Evolutionary conservation across 1,140 invertebrate genomes (phyloP).

Genomic region (Drosophila auraria): DNA sequence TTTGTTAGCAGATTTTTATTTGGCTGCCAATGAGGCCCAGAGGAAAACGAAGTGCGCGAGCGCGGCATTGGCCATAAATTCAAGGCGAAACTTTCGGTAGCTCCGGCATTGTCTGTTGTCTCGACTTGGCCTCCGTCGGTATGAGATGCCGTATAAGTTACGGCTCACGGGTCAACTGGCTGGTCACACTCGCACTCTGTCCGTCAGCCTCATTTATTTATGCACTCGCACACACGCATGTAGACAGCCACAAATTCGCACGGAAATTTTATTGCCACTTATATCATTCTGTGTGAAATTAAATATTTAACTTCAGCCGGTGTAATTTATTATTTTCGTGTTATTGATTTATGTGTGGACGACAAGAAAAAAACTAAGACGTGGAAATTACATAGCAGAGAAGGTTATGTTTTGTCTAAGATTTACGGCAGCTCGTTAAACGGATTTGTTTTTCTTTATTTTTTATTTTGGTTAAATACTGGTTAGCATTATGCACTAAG

Average conservation of each 20-base stretch:
- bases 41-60: constrained; percentile 73
- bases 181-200: constrained; percentile 35
- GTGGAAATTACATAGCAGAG: constrained; percentile 5
- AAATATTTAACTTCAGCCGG: constrained; percentile 68
- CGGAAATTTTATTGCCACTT: constrained; percentile 70
- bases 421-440: constrained; percentile 32
- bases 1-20: constrained; percentile 48
- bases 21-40: constrained; percentile 59
- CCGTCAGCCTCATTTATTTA: constrained; percentile 66
- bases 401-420: constrained; percentile 2
- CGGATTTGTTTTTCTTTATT: constrained; percentile 4
- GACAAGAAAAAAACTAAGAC: not conserved
- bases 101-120: constrained; percentile 12
- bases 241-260: constrained; percentile 43
- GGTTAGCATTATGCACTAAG: constrained; percentile 10
- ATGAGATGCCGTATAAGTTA: constrained; percentile 33
- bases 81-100: constrained; percentile 50
- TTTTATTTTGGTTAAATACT: constrained; percentile 13
- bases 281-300: constrained; percentile 62
- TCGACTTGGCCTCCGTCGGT: not conserved
- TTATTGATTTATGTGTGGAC: constrained; percentile 67
- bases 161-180: constrained; percentile 50
- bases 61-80: constrained; percentile 71
- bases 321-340: constrained; percentile 51
- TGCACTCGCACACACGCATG: constrained; percentile 20